A percentile compares a stretch with the other conserved stretches of the same genome.
These are phyloP conservation scores for Ginglymostoma cirratum DNA, from an alignment of 2,113 vertebrate genomes.

Conservation along the genomic window DNA sequence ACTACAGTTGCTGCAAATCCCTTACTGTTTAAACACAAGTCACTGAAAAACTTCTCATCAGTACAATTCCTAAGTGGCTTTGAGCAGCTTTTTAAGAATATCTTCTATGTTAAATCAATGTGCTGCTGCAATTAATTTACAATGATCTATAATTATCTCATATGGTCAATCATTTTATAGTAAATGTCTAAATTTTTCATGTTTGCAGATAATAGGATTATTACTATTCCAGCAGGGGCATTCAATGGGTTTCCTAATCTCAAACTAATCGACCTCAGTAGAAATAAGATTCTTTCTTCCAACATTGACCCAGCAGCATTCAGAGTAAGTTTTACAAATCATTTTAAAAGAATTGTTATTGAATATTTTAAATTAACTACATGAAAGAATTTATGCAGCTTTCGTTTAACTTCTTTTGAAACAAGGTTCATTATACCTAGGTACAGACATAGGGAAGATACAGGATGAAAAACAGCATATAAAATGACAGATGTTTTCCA, in stretches of 20 bases:
- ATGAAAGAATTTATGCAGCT: not conserved
- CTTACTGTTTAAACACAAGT: not conserved
- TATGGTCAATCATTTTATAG: not conserved
- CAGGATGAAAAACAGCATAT: not conserved
- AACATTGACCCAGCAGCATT: slow-evolving; percentile 69
- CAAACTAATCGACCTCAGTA: slow-evolving; percentile 89
- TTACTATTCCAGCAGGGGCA: slow-evolving; percentile 70
- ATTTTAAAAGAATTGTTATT: not conserved
- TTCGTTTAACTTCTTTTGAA: not conserved
- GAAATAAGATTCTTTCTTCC: slow-evolving; percentile 74
- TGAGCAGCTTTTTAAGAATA: not conserved
- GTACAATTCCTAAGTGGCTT: not conserved
- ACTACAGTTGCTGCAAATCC: not conserved
- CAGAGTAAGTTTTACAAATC: slow-evolving; percentile 62
- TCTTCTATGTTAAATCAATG: not conserved
- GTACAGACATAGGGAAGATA: not conserved
- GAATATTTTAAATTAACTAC: slow-evolving; percentile 1
- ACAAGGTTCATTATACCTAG: not conserved
- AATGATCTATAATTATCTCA: not conserved
- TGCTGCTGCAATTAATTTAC: not conserved
- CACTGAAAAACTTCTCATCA: not conserved
- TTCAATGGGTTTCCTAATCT: slow-evolving; percentile 88
- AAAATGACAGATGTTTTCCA: not conserved
- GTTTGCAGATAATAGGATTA: slow-evolving; percentile 76
- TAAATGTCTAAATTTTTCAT: slow-evolving; percentile 32